Evolutionary conservation across 2,888 invertebrate genomes (phyloP).

Genomic region (Xylota sylvarum): DNA sequence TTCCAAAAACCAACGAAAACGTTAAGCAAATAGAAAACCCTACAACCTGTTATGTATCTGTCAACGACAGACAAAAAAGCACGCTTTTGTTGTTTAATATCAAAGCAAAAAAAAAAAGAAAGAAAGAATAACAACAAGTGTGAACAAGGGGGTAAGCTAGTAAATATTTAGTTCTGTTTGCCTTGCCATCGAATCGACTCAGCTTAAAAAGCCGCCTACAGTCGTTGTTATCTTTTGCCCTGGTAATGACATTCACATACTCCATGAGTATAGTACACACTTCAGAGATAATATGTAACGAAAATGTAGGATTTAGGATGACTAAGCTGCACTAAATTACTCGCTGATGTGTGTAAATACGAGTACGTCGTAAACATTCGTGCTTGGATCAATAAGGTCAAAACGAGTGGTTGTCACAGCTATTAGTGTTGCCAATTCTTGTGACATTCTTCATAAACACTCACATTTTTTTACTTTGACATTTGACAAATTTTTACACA

Average conservation of each 20-base stretch:
- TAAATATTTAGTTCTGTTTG: background rate
- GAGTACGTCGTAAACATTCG: background rate
- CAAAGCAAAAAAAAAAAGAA: background rate
- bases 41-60: background rate
- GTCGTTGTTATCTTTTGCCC: background rate
- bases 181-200: background rate
- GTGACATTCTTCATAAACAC: no score
- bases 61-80: background rate
- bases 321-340: background rate
- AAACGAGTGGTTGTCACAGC: background rate
- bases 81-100: background rate
- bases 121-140: background rate
- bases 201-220: background rate
- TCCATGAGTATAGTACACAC: background rate
- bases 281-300: background rate
- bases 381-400: background rate
- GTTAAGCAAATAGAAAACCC: background rate
- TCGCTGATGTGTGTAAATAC: background rate
- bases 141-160: background rate
- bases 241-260: background rate
- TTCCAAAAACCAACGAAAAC: background rate
- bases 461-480: no score
- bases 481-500: no score
- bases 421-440: background rate
- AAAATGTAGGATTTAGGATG: background rate